Conservation (phyloP, 2,113 vertebrate genomes). For the Sigmodon hispidus region DNA sequence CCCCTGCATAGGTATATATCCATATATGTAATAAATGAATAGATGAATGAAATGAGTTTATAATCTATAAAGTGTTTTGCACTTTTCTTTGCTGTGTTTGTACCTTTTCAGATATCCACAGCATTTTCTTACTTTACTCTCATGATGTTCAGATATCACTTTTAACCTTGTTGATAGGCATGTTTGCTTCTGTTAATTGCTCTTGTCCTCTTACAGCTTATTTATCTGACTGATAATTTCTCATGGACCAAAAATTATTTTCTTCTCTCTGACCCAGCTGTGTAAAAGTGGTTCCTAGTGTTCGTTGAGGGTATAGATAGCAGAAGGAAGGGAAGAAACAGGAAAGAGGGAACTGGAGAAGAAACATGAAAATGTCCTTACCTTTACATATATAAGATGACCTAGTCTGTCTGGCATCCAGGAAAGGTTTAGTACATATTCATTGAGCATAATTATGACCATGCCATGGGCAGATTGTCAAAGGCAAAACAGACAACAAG, state of each 20-base stretch:
- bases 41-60: neutral
- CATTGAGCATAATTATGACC: neutral
- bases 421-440: neutral
- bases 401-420: neutral
- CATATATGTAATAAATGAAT: neutral
- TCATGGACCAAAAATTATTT: neutral
- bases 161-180: neutral
- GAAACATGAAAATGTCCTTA: neutral
- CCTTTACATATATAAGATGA: neutral
- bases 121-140: neutral
- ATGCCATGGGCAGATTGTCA: neutral
- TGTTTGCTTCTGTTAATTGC: neutral
- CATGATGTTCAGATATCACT: no score
- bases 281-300: neutral
- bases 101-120: neutral
- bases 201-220: neutral
- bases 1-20: neutral
- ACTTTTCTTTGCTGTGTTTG: neutral
- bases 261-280: neutral
- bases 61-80: neutral
- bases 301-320: neutral
- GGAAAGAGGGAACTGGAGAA: neutral
- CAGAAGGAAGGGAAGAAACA: neutral
- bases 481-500: slow-evolving; percentile 28
- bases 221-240: neutral